phyloP scores from a whole-genome alignment of 2,113 vertebrate genomes.

The Pleuronectes platessa region DNA sequence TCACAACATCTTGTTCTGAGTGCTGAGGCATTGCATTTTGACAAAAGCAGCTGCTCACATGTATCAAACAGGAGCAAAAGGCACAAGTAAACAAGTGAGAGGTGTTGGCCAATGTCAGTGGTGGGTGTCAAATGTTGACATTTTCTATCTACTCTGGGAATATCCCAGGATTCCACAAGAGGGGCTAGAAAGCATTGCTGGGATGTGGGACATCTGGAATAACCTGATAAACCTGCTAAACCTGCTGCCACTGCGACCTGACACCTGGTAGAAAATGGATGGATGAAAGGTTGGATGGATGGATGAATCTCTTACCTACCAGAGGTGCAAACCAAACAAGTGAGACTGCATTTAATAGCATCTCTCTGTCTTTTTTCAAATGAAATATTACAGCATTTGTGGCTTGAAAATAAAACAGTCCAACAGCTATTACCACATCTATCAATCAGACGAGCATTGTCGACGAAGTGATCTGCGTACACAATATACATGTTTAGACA shows the following conservation, averaged over 20 bases:
- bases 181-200: too few relatives aligned
- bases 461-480: too few relatives aligned
- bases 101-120: too few relatives aligned
- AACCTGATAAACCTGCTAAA: background rate
- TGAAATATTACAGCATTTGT: background rate
- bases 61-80: background rate
- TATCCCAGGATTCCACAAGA: too few relatives aligned
- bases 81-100: too few relatives aligned
- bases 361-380: background rate
- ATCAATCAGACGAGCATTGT: too few relatives aligned
- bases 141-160: too few relatives aligned
- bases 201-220: background rate
- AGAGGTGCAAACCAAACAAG: background rate
- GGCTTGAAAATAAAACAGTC: background rate
- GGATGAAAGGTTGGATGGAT: too few relatives aligned
- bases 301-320: background rate
- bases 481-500: background rate
- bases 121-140: background rate
- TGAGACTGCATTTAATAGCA: too few relatives aligned
- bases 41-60: background rate
- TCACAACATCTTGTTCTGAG: background rate
- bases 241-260: background rate
- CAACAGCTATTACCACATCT: background rate
- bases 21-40: background rate
- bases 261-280: background rate